phyloP scores from a whole-genome alignment of 2,113 vertebrate genomes.

The Miniopterus natalensis region DNA sequence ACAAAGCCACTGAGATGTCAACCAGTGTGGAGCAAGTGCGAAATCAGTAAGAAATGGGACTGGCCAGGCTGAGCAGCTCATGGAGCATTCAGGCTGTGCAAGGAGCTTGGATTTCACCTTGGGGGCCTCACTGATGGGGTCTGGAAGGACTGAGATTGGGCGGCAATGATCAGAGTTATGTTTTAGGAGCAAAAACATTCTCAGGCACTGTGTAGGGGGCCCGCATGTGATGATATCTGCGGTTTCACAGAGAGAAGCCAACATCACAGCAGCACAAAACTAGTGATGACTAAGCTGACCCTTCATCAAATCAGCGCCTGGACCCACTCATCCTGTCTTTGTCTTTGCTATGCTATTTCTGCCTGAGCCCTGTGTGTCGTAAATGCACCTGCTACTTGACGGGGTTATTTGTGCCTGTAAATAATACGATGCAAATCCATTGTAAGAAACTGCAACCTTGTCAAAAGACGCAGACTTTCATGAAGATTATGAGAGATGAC shows the following conservation, averaged over 20 bases:
- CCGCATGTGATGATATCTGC: background rate
- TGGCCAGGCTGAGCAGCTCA: background rate
- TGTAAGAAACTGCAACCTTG: background rate
- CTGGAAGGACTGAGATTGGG: background rate
- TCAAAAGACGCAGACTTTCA: background rate
- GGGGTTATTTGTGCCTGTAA: background rate
- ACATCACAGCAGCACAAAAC: background rate
- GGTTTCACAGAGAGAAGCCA: background rate
- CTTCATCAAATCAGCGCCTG: background rate
- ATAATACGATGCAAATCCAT: background rate
- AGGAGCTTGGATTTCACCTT: background rate
- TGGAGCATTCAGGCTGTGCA: background rate
- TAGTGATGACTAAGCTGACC: background rate
- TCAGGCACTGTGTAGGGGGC: background rate
- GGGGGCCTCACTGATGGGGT: background rate
- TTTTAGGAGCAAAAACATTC: background rate
- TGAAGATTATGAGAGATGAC: background rate
- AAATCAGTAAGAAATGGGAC: background rate
- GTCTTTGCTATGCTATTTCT: background rate
- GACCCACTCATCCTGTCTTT: background rate
- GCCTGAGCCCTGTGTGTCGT: rapidly evolving
- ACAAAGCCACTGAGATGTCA: background rate
- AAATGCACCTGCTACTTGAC: background rate
- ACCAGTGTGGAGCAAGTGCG: background rate
- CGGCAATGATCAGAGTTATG: background rate